Evolutionary conservation across 2,113 vertebrate genomes (phyloP).

Genomic region (Hyla sarda): DNA sequence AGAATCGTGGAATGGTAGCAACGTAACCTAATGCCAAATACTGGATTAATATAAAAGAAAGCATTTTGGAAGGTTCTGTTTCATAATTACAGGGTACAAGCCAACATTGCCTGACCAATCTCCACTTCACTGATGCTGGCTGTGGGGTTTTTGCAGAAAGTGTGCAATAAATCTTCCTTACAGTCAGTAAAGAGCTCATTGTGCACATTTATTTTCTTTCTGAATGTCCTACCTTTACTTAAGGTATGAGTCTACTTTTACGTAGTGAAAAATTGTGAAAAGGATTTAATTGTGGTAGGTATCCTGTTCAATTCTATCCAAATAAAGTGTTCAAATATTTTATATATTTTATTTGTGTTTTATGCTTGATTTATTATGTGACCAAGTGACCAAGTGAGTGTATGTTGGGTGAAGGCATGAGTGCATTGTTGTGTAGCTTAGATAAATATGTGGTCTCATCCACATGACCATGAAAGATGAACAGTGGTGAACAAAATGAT

Average conservation of each 20-base stretch:
- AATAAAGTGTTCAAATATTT: slow-evolving; percentile 57
- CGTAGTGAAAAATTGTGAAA: not conserved
- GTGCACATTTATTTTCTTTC: slow-evolving; percentile 6
- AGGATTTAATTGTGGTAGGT: slow-evolving; percentile 44
- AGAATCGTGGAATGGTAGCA: not conserved
- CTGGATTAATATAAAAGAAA: not conserved
- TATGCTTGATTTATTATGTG: not conserved
- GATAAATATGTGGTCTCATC: no score
- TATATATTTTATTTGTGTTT: not conserved
- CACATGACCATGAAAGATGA: no score
- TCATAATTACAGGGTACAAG: slow-evolving; percentile 28
- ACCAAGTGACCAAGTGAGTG: not conserved
- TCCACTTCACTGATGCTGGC: slow-evolving; percentile 4
- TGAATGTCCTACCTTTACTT: not conserved
- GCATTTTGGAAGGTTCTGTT: not conserved
- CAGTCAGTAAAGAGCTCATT: slow-evolving; percentile 21
- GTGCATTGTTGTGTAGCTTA: no score
- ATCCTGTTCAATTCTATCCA: slow-evolving; percentile 47
- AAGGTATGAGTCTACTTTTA: slow-evolving; percentile 19
- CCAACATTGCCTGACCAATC: slow-evolving; percentile 28
- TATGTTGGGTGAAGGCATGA: not conserved
- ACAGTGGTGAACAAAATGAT: no score
- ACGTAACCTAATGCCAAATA: not conserved
- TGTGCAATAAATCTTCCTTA: not conserved
- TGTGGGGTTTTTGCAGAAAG: not conserved